Evolutionary conservation across 2,888 invertebrate genomes (phyloP), one percentile per base, ranked within the genome.

Genomic region (Oscheius sp.): DNA sequence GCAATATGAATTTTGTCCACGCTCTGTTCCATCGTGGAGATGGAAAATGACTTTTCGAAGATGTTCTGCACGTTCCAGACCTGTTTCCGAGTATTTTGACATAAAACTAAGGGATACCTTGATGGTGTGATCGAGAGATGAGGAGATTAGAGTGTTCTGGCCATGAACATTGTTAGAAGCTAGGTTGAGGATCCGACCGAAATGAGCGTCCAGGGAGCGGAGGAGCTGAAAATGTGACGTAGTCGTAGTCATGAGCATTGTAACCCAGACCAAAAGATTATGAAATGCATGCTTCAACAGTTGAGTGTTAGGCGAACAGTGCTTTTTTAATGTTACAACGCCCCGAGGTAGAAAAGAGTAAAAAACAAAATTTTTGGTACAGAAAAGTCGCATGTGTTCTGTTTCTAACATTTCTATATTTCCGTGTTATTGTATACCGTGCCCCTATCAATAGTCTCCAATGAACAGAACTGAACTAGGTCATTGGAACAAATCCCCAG

Each of bases 1-100:
- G 91, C 90, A 1, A 92, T 83, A 51, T 89, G 85, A 63, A 98
- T 94, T 33, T 94, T 93, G 90, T 98, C 97, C 76, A 98, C 95
- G 84, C 96, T 95, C 76, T 96, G 91, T 89, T 98, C 98, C 89
- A 97, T 96, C 9, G 96, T 92, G 88, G 96, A 95, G 80, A 98
- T 96, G 55, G 95, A 94, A 89, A 96, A 96, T 0, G 96, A 96
- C 90, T 96, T 96, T 89, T 98, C 97, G 88, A 96, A 96, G 81
- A 98, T 97, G 90, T 98, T 98, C 90, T 97, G 96, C 74, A 99
- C 96, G 90, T 98, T 98, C 98, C 98, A 98, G 42, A 87, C 86
- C 76, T 81, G 58, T 42, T 42, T 42, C 7, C 42, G 7, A 42
- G 7, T 42, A 5, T 42, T 42, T 42, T 3, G 7, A 7, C 42